A percentile compares a stretch with the other conserved stretches of the same genome.
Conservation (phyloP, 2,888 invertebrate genomes). For the Hesperia comma region DNA sequence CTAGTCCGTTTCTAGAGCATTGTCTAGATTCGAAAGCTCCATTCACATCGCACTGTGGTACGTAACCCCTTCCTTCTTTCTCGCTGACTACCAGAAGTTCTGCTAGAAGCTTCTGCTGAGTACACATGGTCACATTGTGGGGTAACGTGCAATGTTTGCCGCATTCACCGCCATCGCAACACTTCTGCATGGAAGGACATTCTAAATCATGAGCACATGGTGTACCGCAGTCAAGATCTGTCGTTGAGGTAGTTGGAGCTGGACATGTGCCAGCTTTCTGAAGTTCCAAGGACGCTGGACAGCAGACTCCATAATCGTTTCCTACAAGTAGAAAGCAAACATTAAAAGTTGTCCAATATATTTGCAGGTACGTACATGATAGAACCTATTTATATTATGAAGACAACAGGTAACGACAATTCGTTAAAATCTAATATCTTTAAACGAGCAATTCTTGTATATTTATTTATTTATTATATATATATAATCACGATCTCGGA, state of each 20-base stretch:
- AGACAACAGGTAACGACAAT: too few relatives aligned
- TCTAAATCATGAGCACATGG: slow-evolving; percentile 91
- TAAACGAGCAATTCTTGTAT: too few relatives aligned
- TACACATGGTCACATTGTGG: slow-evolving; percentile 90
- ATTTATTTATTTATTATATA: too few relatives aligned
- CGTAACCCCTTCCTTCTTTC: slow-evolving; percentile 91
- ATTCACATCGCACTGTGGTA: slow-evolving; percentile 90
- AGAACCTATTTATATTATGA: background rate
- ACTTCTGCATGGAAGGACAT: slow-evolving; percentile 92
- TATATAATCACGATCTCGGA: too few relatives aligned
- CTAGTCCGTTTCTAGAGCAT: slow-evolving; percentile 92
- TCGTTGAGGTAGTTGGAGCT: slow-evolving; percentile 65
- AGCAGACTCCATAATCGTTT: slow-evolving; percentile 95
- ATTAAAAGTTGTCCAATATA: background rate
- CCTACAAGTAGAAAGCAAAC: slow-evolving; percentile 64
- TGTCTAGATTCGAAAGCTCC: slow-evolving; percentile 90
- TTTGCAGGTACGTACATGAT: background rate
- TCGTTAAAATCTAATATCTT: too few relatives aligned
- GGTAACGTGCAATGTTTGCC: slow-evolving; percentile 90
- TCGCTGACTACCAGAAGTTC: slow-evolving; percentile 91
- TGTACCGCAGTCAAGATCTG: slow-evolving; percentile 83
- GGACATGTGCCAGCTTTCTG: slow-evolving; percentile 92
- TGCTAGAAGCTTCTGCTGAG: slow-evolving; percentile 90
- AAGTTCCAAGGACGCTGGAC: slow-evolving; percentile 89
- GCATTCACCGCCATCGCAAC: slow-evolving; percentile 89